Evolutionary conservation across 2,888 invertebrate species (phyloP).

Genomic region (Rugalucina vietnamica): DNA sequence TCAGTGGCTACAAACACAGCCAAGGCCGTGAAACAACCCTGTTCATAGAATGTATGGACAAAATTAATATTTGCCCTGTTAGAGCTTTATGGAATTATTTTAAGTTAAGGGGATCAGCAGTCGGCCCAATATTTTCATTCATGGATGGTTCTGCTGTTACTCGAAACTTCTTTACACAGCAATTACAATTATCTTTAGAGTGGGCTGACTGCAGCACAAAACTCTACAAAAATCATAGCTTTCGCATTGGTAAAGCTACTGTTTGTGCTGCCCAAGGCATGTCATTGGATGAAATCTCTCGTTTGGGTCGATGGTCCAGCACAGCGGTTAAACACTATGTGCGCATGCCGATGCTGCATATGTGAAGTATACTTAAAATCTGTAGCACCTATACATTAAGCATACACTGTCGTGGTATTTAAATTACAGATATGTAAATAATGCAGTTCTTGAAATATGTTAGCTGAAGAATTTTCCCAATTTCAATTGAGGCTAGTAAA

Average conservation of each 20-base stretch:
- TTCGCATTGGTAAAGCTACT: conserved; percentile 10
- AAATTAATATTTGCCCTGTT: neutral
- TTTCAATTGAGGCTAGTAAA: too few relatives aligned
- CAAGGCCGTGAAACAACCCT: neutral
- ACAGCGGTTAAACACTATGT: conserved; percentile 1
- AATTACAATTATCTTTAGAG: neutral
- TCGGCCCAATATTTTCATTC: neutral
- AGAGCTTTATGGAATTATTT: neutral
- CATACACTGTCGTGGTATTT: too few relatives aligned
- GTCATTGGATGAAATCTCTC: neutral
- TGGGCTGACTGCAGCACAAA: neutral
- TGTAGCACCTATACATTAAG: too few relatives aligned
- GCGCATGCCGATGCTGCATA: neutral
- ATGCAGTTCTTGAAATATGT: too few relatives aligned
- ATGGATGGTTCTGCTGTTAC: neutral
- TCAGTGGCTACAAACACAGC: neutral
- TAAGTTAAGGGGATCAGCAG: neutral
- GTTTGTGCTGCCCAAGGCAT: neutral
- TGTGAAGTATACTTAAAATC: too few relatives aligned
- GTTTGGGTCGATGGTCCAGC: neutral
- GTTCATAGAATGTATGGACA: neutral
- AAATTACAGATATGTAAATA: too few relatives aligned
- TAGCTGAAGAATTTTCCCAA: too few relatives aligned
- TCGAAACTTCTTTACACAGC: neutral
- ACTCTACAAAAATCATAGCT: neutral